Evolutionary conservation across 2,113 vertebrate genomes (phyloP).

Genomic region (Sigmodon hispidus): DNA sequence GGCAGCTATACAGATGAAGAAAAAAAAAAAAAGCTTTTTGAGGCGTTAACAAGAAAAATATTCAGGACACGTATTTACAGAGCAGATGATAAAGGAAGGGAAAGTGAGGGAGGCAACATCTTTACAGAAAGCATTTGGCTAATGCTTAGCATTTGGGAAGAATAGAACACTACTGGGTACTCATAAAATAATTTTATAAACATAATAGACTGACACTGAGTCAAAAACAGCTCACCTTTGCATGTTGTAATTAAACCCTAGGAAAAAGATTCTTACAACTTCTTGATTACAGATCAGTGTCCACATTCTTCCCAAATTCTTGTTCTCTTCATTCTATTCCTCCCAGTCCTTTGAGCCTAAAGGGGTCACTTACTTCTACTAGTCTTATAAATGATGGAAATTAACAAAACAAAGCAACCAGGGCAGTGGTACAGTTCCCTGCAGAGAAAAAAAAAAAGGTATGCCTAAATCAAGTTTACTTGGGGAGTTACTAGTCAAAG

Average conservation of each 20-base stretch:
- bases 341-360: neutral
- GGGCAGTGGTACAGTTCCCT: neutral
- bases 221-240: neutral
- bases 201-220: too few relatives aligned
- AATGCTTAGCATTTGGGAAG: neutral
- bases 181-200: neutral
- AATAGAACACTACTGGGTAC: neutral
- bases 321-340: neutral
- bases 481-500: neutral
- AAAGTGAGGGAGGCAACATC: neutral
- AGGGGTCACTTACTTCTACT: neutral
- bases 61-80: neutral
- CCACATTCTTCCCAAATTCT: neutral
- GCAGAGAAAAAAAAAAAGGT: neutral
- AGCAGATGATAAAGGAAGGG: neutral
- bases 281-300: neutral
- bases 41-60: conserved; percentile 34
- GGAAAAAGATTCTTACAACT: neutral
- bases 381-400: conserved; percentile 9
- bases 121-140: conserved; percentile 28
- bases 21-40: neutral
- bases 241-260: neutral
- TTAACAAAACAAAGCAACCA: conserved; percentile 24
- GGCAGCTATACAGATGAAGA: neutral
- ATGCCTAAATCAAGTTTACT: neutral